Conservation (phyloP, 2,113 vertebrate species). For the Leptobrachium ailaonicum region DNA sequence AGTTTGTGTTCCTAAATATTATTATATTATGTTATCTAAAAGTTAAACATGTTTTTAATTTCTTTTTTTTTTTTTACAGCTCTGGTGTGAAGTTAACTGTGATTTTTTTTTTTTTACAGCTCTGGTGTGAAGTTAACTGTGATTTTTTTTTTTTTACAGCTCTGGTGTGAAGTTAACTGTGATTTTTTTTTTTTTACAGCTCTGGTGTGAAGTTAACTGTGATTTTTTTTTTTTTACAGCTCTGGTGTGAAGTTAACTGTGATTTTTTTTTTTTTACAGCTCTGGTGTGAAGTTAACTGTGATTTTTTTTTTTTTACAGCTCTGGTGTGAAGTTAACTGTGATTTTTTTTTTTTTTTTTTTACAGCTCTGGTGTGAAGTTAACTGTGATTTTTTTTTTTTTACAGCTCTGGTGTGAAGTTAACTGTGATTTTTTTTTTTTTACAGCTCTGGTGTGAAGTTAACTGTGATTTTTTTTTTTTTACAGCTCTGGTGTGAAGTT, state of each 20-base stretch:
- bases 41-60: no score
- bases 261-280: no score
- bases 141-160: background rate
- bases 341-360: background rate
- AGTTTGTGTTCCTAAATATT: no score
- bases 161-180: background rate
- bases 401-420: no score
- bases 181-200: no score
- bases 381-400: background rate
- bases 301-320: background rate
- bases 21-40: no score
- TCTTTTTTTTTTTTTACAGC: background rate
- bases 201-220: no score
- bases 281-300: no score
- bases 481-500: no score
- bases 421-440: no score
- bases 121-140: no score
- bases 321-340: background rate
- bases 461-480: background rate
- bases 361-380: background rate
- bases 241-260: background rate
- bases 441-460: background rate
- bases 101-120: no score
- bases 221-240: background rate
- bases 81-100: background rate